A percentile compares a stretch with the other conserved stretches of the same genome.
Conservation (phyloP, 2,797 vertebrate species). For the Tragopan temminckii region DNA sequence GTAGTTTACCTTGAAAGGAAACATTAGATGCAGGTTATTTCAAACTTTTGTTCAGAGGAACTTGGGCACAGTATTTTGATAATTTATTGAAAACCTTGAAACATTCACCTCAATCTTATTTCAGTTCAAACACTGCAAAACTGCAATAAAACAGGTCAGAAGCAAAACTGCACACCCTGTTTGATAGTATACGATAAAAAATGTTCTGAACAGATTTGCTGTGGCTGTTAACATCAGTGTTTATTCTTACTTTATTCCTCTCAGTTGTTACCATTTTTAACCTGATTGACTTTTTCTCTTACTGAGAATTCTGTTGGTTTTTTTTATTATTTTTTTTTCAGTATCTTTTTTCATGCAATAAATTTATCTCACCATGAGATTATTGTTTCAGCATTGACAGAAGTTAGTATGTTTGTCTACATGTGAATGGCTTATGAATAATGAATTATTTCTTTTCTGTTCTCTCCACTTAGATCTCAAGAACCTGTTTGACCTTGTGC, state of each 20-base stretch:
- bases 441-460: background rate
- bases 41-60: conserved; percentile 67
- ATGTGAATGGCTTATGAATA: background rate
- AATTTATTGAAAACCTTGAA: conserved; percentile 71
- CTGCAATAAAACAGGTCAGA: conserved; percentile 78
- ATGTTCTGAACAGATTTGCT: background rate
- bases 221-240: background rate
- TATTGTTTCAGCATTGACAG: background rate
- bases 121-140: conserved; percentile 42
- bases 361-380: background rate
- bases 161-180: conserved; percentile 85
- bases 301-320: background rate
- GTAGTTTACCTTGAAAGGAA: background rate
- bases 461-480: background rate
- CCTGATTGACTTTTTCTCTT: background rate
- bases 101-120: conserved; percentile 75
- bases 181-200: conserved; percentile 73
- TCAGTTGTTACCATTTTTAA: background rate
- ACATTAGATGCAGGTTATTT: background rate
- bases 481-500: background rate
- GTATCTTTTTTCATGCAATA: background rate
- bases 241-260: background rate
- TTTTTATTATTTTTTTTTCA: background rate
- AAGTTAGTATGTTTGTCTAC: background rate
- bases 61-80: background rate